phyloP scores from a whole-genome alignment of 1,140 invertebrate genomes.

The Drosophila melanica region DNA sequence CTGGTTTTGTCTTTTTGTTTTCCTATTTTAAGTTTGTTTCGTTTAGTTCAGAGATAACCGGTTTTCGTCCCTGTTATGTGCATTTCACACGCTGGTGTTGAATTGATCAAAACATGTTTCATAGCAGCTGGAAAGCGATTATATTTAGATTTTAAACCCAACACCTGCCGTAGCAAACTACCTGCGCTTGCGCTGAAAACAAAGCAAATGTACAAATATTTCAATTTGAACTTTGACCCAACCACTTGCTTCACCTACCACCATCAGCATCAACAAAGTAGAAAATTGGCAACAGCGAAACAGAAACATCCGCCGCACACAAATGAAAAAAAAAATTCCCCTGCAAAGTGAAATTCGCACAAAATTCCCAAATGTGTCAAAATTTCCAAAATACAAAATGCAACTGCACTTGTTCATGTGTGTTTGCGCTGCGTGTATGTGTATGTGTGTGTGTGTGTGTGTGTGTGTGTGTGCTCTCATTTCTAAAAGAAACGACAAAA shows the following conservation, averaged over 20 bases:
- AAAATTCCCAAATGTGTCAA: constrained; percentile 36
- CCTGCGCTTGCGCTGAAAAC: constrained; percentile 12
- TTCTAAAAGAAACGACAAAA: constrained; percentile 55
- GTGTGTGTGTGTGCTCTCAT: constrained; percentile 65
- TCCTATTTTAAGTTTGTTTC: constrained; percentile 14
- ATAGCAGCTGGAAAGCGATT: constrained; percentile 31
- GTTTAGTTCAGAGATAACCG: constrained; percentile 7
- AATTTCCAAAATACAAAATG: constrained; percentile 60
- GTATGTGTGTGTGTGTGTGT: not conserved
- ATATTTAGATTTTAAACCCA: constrained; percentile 33
- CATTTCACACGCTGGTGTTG: constrained; percentile 22
- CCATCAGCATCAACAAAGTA: not conserved
- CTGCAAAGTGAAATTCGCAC: constrained; percentile 48
- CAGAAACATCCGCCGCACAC: constrained; percentile 1
- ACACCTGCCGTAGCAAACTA: constrained; percentile 39
- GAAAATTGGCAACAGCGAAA: constrained; percentile 29
- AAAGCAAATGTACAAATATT: constrained; percentile 9
- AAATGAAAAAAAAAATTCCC: constrained; percentile 17
- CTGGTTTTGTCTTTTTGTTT: not conserved
- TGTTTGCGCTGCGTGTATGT: constrained; percentile 17
- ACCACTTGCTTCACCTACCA: constrained; percentile 55
- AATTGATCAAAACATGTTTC: constrained; percentile 37
- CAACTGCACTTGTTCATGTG: constrained; percentile 30
- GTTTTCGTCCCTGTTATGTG: constrained; percentile 25
- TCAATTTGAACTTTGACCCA: constrained; percentile 44